These are phyloP conservation scores for Phoeniculus purpureus DNA, from an alignment of 2,797 vertebrate species.

Conservation along the genomic window DNA sequence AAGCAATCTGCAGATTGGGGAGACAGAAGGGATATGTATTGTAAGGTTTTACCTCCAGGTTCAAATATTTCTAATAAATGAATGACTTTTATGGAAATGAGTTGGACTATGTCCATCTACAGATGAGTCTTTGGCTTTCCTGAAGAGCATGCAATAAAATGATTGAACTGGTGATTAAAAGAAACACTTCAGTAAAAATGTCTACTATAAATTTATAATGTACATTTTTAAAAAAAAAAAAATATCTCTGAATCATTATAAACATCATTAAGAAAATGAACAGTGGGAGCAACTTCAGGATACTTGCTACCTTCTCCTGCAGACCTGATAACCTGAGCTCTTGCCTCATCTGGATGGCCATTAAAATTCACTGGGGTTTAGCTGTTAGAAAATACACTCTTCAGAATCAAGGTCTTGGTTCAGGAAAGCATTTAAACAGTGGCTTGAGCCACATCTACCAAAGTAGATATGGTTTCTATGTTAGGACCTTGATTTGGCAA, in stretches of 20 bases:
- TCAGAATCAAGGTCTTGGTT: neutral
- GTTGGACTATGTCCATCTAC: conserved; percentile 19
- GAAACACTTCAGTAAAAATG: conserved; percentile 32
- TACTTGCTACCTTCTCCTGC: neutral
- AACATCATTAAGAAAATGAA: conserved; percentile 36
- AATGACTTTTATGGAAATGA: conserved; percentile 26
- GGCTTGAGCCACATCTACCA: neutral
- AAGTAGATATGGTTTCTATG: neutral
- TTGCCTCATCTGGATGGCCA: neutral
- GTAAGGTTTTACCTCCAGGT: neutral
- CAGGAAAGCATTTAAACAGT: conserved; percentile 2
- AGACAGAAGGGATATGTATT: neutral
- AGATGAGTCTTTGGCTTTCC: conserved; percentile 34
- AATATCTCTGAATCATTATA: conserved; percentile 13
- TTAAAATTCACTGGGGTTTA: neutral
- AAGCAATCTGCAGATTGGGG: neutral
- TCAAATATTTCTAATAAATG: conserved; percentile 1
- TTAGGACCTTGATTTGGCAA: neutral
- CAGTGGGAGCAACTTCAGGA: neutral
- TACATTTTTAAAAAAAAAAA: conserved; percentile 2
- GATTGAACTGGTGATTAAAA: conserved; percentile 29
- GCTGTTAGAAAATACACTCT: neutral
- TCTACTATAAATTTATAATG: conserved; percentile 35
- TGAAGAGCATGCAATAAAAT: conserved; percentile 21
- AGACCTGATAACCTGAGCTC: neutral